phyloP scores from a whole-genome alignment of 2,888 invertebrate species.

The Sarcophaga variegata region DNA sequence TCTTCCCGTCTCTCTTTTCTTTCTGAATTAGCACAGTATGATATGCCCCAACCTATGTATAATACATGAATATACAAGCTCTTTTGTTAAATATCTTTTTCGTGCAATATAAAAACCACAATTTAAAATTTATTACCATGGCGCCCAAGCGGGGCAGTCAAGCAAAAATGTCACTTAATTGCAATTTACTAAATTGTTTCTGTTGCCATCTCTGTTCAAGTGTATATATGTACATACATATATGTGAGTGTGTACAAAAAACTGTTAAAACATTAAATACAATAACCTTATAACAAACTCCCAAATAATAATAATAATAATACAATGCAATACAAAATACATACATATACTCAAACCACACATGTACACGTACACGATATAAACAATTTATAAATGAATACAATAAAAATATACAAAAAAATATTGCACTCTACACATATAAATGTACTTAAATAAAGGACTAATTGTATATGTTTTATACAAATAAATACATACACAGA shows the following conservation, averaged over 20 bases:
- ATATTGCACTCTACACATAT: constrained; percentile 1
- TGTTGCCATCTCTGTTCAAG: constrained; percentile 54
- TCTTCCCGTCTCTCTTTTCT: neutral
- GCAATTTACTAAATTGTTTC: constrained; percentile 80
- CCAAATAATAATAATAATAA: constrained; percentile 21
- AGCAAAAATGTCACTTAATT: constrained; percentile 79
- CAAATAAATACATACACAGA: neutral
- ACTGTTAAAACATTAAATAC: constrained; percentile 68
- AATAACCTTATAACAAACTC: constrained; percentile 64
- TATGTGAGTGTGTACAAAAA: constrained; percentile 38
- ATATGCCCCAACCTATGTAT: neutral
- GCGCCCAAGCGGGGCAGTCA: constrained; percentile 69
- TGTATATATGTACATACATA: neutral
- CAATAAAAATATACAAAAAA: constrained; percentile 14
- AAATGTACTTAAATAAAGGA: constrained; percentile 39
- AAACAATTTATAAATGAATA: constrained; percentile 64
- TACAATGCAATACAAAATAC: neutral
- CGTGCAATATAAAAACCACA: constrained; percentile 73
- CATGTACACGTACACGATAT: neutral
- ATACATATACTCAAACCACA: neutral
- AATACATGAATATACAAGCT: neutral
- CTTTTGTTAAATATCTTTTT: constrained; percentile 33
- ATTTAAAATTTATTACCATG: constrained; percentile 79
- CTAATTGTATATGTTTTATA: constrained; percentile 50
- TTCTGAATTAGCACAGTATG: neutral